Conservation (phyloP, 2,888 invertebrate species). For the Pycnomerus fuliginosus region DNA sequence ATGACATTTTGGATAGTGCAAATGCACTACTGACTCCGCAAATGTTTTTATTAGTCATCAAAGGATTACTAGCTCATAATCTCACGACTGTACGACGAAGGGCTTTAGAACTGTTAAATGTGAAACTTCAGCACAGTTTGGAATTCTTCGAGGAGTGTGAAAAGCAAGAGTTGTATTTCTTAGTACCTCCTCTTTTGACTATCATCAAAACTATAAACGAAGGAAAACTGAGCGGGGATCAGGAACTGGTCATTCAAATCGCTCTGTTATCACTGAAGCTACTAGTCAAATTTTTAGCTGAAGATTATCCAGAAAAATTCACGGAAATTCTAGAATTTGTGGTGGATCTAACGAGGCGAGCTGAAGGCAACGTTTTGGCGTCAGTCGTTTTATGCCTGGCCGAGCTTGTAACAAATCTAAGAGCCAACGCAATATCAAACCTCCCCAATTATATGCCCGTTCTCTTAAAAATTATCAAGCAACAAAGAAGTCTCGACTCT, state of each 20-base stretch:
- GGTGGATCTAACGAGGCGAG: conserved; percentile 59
- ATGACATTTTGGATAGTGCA: conserved; percentile 78
- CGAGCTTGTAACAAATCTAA: conserved; percentile 74
- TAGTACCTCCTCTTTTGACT: conserved; percentile 63
- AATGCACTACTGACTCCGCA: conserved; percentile 76
- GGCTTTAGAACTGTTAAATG: conserved; percentile 82
- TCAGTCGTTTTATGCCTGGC: conserved; percentile 76
- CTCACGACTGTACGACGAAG: conserved; percentile 72
- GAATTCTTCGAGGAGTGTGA: conserved; percentile 60
- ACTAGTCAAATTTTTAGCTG: conserved; percentile 71
- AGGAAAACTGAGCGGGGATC: conserved; percentile 56
- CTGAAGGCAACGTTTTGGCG: conserved; percentile 66
- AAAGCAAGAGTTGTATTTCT: conserved; percentile 53
- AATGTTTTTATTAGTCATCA: conserved; percentile 77
- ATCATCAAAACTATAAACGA: conserved; percentile 59
- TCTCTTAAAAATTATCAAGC: conserved; percentile 64
- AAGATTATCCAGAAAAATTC: conserved; percentile 68
- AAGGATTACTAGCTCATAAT: conserved; percentile 70
- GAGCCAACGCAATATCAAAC: conserved; percentile 71
- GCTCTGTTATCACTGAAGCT: conserved; percentile 81
- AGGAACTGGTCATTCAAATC: conserved; percentile 75
- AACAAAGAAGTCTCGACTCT: conserved; percentile 59
- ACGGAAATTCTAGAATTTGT: conserved; percentile 67
- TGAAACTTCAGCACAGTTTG: conserved; percentile 70
- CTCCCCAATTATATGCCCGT: conserved; percentile 81